These are phyloP conservation scores for Enteromius fasciolatus DNA, from an alignment of 2,797 vertebrate genomes.

Conservation along the genomic window DNA sequence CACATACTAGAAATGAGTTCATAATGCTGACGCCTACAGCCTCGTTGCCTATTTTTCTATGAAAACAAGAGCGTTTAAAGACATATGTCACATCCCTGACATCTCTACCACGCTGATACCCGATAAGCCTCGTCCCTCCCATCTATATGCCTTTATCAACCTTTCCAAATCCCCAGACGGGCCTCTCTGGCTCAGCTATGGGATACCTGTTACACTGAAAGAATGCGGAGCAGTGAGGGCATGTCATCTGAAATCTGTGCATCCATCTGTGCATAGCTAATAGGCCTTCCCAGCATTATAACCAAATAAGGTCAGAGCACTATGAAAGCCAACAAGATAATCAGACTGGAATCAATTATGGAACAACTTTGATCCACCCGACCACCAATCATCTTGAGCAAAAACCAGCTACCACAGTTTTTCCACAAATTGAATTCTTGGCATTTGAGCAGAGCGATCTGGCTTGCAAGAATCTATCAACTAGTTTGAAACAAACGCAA, in stretches of 20 bases:
- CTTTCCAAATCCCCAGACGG: conserved; percentile 48
- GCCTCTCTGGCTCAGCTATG: conserved; percentile 40
- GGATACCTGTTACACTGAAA: conserved; percentile 62
- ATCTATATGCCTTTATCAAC: conserved; percentile 49
- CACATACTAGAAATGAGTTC: not conserved
- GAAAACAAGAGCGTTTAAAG: conserved; percentile 22
- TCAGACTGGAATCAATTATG: conserved; percentile 80
- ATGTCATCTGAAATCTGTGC: conserved; percentile 59
- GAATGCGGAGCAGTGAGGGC: conserved; percentile 58
- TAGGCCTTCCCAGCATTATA: conserved; percentile 52
- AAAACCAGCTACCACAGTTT: conserved; percentile 66
- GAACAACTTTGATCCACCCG: conserved; percentile 76
- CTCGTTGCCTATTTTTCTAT: not conserved
- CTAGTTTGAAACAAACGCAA: conserved; percentile 28
- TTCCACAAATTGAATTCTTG: conserved; percentile 29
- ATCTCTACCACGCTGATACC: conserved; percentile 43
- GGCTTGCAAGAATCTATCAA: conserved; percentile 19
- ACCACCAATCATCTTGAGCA: conserved; percentile 72
- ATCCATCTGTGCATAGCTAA: conserved; percentile 57
- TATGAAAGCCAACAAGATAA: conserved; percentile 76
- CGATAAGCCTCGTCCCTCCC: conserved; percentile 47
- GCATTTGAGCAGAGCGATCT: conserved; percentile 11
- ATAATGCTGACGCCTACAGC: conserved; percentile 9
- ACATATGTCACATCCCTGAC: conserved; percentile 26
- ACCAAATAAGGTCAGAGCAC: conserved; percentile 66